Evolutionary conservation across 1,140 invertebrate species (phyloP).

Genomic region (Asobara japonica): DNA sequence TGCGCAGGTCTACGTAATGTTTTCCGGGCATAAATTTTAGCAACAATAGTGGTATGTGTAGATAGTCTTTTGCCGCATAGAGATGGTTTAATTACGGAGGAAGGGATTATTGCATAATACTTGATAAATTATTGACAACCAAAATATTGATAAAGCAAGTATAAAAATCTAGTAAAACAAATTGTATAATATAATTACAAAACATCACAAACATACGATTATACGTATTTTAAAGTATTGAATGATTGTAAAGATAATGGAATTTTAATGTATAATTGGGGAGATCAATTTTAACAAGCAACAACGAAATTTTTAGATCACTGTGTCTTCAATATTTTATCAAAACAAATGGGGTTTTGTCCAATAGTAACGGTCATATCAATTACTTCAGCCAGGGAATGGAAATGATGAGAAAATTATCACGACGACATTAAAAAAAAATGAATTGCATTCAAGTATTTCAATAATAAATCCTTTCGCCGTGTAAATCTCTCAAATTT

Average conservation of each 20-base stretch:
- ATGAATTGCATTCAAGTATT: background rate
- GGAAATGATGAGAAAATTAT: background rate
- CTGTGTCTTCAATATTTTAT: slow-evolving; percentile 24
- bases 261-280: background rate
- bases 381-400: background rate
- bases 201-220: background rate
- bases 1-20: slow-evolving; percentile 26
- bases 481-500: background rate
- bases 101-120: slow-evolving; percentile 48
- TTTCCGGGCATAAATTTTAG: slow-evolving; percentile 48
- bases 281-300: background rate
- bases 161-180: background rate
- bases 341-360: background rate
- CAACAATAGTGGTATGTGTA: slow-evolving; percentile 45
- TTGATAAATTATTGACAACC: slow-evolving; percentile 20
- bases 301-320: slow-evolving; percentile 12
- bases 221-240: background rate
- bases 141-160: background rate
- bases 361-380: slow-evolving; percentile 2
- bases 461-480: background rate
- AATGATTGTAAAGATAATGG: background rate
- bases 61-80: slow-evolving; percentile 39
- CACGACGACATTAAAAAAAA: background rate
- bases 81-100: slow-evolving; percentile 46
- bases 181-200: background rate